Base-by-base conservation (phyloP, 2,888 invertebrate genomes). In the Hartigia nigra region DNA sequence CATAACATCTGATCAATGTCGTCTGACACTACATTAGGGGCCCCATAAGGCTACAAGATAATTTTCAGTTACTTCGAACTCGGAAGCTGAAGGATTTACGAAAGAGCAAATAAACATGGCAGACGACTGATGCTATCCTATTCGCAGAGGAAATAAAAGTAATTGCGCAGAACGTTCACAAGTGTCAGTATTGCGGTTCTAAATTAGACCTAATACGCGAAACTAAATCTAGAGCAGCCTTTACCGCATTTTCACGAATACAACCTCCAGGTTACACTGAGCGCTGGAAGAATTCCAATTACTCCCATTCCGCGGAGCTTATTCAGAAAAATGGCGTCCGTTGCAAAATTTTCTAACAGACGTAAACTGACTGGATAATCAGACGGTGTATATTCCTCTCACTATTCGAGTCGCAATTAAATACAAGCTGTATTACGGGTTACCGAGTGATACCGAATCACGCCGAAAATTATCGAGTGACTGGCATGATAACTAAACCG, bases 201-300 rank as follows among this genome's bases (percentile, higher is more conserved):
- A 23, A 55, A 55, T 55, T 55, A 23, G 55, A 9, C 23, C 23
- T 9, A 23, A 55, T 5, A 23, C 9, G 23, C 55, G 55, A 55
- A 55, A 55, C 23, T 9, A 55, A 55, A 55, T 55, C 55, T 55
- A 55, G 55, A 55, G 55, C 55, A 23, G 55, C 2, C 55, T 55
- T 23, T 9, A 23, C 55, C 23, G 55, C 14, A 23, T 55, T 55
- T 55, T 55, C 55, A 9, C 55, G 55, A 55, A 2, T 55, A 55
- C 14, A 55, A 55, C 55, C 14, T 55, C 23, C 14, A 55, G 55
- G 55, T 55, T 55, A 55, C 9, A 55, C 55, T 9, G 55, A 55
- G 55, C 34, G 31, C 31, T 14, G 31, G 31, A 72, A 72, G 72
- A 72, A 72, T 72, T 72, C 34, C 72, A 72, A 72, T 72, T 72